These are phyloP conservation scores for Magallana gigas DNA, from an alignment of 1,140 invertebrate genomes.

Conservation along the genomic window DNA sequence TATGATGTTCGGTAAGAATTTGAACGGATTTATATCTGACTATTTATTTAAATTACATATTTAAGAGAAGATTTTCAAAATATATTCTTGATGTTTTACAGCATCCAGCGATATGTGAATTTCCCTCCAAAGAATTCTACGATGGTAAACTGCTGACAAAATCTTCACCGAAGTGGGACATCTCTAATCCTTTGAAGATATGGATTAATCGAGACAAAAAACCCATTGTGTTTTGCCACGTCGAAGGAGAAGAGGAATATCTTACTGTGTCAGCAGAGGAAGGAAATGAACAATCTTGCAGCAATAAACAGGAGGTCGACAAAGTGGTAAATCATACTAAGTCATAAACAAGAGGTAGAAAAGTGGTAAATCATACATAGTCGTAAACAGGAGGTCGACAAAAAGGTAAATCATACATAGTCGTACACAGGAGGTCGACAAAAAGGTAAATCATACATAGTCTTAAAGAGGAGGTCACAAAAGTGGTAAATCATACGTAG, in stretches of 20 bases:
- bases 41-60: too few relatives aligned
- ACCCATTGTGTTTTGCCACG: constrained; percentile 70
- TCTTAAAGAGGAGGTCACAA: too few relatives aligned
- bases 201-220: constrained; percentile 48
- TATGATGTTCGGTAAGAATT: too few relatives aligned
- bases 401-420: too few relatives aligned
- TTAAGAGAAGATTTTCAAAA: not conserved
- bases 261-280: constrained; percentile 70
- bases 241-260: constrained; percentile 70
- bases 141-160: constrained; percentile 60
- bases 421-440: too few relatives aligned
- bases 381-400: too few relatives aligned
- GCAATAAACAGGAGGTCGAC: constrained; percentile 68
- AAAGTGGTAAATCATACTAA: constrained; percentile 65
- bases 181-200: constrained; percentile 47
- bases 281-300: constrained; percentile 71
- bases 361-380: too few relatives aligned
- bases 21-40: too few relatives aligned
- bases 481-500: too few relatives aligned
- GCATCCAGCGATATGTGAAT: constrained; percentile 70
- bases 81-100: constrained; percentile 49
- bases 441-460: too few relatives aligned
- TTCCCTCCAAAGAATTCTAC: constrained; percentile 73
- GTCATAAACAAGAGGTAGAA: not conserved
- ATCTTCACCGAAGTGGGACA: constrained; percentile 43